Evolutionary conservation across 2,113 vertebrate genomes (phyloP).

Genomic region (Saccopteryx bilineata): DNA sequence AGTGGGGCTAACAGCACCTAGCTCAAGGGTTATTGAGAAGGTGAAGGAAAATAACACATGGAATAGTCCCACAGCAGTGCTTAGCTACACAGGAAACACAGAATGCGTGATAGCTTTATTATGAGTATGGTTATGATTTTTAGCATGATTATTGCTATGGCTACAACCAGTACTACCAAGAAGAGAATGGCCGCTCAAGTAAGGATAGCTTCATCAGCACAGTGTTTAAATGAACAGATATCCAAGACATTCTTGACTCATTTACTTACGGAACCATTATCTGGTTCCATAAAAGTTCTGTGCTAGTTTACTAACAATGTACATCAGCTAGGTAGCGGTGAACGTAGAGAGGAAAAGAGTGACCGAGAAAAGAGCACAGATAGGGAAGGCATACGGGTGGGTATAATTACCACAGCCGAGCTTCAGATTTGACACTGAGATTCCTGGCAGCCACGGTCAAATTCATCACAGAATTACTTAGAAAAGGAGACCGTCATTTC

Average conservation of each 20-base stretch:
- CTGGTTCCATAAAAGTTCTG: constrained; percentile 1
- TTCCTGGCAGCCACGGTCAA: constrained; percentile 19
- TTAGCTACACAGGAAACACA: neutral
- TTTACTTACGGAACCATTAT: neutral
- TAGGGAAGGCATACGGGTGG: neutral
- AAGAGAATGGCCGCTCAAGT: neutral
- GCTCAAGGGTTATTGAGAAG: neutral
- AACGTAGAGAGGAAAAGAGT: neutral
- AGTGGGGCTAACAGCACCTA: neutral
- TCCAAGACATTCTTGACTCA: neutral
- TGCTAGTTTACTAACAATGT: constrained; percentile 36
- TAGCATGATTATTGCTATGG: neutral
- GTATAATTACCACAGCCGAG: neutral
- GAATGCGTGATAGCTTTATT: neutral
- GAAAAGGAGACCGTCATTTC: neutral
- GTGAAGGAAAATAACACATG: neutral
- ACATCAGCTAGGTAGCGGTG: neutral
- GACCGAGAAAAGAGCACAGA: neutral
- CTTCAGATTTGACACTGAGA: neutral
- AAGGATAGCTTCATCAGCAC: neutral
- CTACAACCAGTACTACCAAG: neutral
- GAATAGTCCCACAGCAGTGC: neutral
- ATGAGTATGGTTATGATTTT: rapidly evolving
- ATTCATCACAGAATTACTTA: neutral
- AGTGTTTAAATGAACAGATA: neutral